Conservation (phyloP, 2,888 invertebrate genomes). For the Netelia melanura region DNA sequence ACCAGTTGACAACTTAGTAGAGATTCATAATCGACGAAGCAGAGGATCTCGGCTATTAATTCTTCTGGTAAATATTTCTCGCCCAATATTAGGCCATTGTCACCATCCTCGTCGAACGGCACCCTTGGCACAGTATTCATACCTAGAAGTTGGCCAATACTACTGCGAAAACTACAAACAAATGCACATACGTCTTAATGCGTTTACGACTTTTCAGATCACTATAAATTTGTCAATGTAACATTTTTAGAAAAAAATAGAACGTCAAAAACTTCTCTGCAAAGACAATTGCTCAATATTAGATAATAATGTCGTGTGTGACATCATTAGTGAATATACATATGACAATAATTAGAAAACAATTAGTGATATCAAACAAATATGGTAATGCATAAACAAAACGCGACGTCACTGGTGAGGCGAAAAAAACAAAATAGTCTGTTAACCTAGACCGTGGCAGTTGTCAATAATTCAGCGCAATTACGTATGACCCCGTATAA, state of each 20-base stretch:
- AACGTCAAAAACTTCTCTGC: no score
- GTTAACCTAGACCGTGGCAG: conserved; percentile 11
- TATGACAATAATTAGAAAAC: not conserved
- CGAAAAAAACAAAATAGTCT: conserved; percentile 13
- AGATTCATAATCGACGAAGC: conserved; percentile 81
- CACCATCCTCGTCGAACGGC: conserved; percentile 65
- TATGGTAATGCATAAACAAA: not conserved
- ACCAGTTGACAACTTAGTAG: conserved; percentile 85
- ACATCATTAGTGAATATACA: not conserved
- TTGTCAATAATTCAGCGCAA: not conserved
- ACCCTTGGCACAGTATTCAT: conserved; percentile 9
- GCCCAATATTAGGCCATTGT: conserved; percentile 83
- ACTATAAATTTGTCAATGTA: not conserved
- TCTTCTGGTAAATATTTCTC: conserved; percentile 85
- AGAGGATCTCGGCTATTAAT: conserved; percentile 84
- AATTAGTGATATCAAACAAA: not conserved
- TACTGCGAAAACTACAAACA: conserved; percentile 9
- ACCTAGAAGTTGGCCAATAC: conserved; percentile 63
- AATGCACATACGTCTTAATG: not conserved
- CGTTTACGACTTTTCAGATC: not conserved
- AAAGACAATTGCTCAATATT: not conserved
- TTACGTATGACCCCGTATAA: conserved; percentile 21
- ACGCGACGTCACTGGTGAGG: not conserved
- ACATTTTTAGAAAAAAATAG: no score
- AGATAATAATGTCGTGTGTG: not conserved